Conservation (phyloP, 2,797 vertebrate species). For the Chiloscyllium punctatum region DNA sequence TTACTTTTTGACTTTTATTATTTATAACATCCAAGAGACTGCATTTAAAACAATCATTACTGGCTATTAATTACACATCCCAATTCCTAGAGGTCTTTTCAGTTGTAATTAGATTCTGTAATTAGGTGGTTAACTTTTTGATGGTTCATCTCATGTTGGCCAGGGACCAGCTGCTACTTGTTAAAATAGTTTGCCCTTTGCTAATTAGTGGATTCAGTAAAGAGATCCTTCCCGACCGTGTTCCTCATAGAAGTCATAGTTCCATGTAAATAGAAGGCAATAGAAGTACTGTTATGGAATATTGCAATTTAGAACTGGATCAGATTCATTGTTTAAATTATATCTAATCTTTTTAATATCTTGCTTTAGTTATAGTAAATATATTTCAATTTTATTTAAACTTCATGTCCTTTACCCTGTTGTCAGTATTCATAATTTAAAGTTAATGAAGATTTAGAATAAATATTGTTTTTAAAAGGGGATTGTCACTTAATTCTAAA, state of each 20-base stretch:
- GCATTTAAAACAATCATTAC: neutral
- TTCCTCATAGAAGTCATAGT: neutral
- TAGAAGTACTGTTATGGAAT: neutral
- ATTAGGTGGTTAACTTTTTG: conserved; percentile 29
- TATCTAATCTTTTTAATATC: neutral
- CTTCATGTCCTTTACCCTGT: neutral
- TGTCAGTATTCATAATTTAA: neutral
- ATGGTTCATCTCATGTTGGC: conserved; percentile 7
- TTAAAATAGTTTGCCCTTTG: conserved; percentile 20
- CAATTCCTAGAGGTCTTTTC: neutral
- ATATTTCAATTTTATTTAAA: neutral
- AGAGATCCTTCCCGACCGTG: neutral
- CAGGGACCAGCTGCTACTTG: conserved; percentile 25
- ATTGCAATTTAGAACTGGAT: neutral
- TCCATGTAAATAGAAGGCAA: neutral
- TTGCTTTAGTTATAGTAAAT: neutral
- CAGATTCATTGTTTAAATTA: neutral
- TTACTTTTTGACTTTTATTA: neutral
- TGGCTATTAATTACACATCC: conserved; percentile 11
- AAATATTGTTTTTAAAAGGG: neutral
- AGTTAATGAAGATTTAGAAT: neutral
- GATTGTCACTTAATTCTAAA: neutral
- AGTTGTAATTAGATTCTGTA: conserved; percentile 2
- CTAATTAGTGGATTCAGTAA: conserved; percentile 27
- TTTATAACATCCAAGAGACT: neutral